Base-by-base conservation (phyloP, 2,888 invertebrate genomes). In the Gordius sp. region DNA sequence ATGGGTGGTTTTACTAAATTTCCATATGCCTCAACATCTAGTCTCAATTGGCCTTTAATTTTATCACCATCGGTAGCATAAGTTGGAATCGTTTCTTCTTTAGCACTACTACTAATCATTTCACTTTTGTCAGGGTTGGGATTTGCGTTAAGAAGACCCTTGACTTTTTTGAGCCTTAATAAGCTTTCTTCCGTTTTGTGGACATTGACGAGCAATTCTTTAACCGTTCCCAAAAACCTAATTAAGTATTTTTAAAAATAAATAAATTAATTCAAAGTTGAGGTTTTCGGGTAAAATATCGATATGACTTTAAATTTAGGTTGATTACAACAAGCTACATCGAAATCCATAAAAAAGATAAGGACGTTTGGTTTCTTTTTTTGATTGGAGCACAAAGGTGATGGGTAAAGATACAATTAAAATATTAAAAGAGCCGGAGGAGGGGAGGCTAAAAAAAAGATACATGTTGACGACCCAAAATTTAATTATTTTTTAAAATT, bases 151-250 rank as follows among this genome's bases (percentile, higher is more conserved):
- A 47, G 16, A 8, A 47, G 23, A 8, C 47, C 47, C 20, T 47
- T 47, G 4, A 47, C 47, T 23, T 20, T 47, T 47, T 47, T 47
- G 8, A 47, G 20, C 47, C 47, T 8, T 23, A 47, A 18, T 4
- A 47, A 20, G 20, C 47, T 47, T 47, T 47, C 47, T 47, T 47
- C 47, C 16, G 47, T 47, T 20, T 23, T 8, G 8, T 47, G 47
- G 23, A 47, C 47, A 20, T 47, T 47, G 4, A 23, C 4, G 20
- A 47, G 47, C 4, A 47, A 23, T 47, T 47, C 47, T 20, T 20
- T 47, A 18, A 47, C 20, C 47, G 4, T 47, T n/a, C 4, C 47
- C 16, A 4, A 13, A 20, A n/a, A 47, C 20, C 47, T 47, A n/a
- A n/a, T n/a, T n/a, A n/a, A n/a, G n/a, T n/a, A 33, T 33, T 13